Evolutionary conservation across 1,140 invertebrate species (phyloP).

Genomic region (Halesus radiatus): DNA sequence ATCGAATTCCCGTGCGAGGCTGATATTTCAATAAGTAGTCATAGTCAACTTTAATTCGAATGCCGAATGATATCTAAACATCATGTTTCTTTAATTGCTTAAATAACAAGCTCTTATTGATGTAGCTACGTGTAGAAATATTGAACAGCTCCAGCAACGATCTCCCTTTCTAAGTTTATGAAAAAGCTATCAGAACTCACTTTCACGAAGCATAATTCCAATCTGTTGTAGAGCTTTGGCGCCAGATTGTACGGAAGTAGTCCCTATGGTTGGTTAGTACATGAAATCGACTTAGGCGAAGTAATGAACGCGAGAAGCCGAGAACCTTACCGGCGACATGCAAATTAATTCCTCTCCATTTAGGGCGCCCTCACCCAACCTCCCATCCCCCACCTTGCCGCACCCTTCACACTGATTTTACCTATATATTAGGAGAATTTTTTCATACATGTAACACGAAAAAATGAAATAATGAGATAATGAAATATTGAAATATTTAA

Average conservation of each 20-base stretch:
- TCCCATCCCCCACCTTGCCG: background rate
- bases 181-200: background rate
- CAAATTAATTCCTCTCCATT: slow-evolving; percentile 47
- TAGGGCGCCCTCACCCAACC: slow-evolving; percentile 1
- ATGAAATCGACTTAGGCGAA: slow-evolving; percentile 31
- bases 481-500: too few relatives aligned
- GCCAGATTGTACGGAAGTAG: slow-evolving; percentile 45
- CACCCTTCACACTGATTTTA: background rate
- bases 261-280: background rate
- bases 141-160: too few relatives aligned
- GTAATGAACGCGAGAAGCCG: slow-evolving; percentile 47
- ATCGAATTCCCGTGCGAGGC: background rate
- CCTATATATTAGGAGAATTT: background rate
- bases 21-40: background rate
- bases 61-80: too few relatives aligned
- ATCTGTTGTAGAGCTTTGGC: slow-evolving; percentile 21
- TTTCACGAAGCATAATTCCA: slow-evolving; percentile 1
- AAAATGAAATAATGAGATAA: too few relatives aligned
- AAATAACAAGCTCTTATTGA: background rate
- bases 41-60: background rate
- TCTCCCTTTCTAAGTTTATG: background rate
- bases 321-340: slow-evolving; percentile 46
- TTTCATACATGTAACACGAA: too few relatives aligned
- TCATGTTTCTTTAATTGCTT: background rate
- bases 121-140: too few relatives aligned